Percentiles rank a stretch among this genome's conserved stretches.
These are phyloP conservation scores for Nannoperca australis DNA, from an alignment of 2,797 vertebrate species.

Conservation along the genomic window DNA sequence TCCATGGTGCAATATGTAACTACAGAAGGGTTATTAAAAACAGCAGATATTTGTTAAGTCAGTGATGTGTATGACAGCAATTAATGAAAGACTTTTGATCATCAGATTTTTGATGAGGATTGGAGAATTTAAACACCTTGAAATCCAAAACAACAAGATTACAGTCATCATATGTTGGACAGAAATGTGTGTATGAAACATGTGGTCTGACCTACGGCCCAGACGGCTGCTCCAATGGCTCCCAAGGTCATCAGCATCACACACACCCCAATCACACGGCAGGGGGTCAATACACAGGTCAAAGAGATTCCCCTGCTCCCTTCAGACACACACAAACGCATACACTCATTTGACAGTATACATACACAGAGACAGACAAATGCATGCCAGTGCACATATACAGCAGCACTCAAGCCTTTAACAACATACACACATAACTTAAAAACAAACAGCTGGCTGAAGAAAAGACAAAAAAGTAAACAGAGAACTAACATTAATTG, in stretches of 20 bases:
- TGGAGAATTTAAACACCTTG: background rate
- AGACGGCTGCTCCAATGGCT: slow-evolving; percentile 88
- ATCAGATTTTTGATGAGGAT: background rate
- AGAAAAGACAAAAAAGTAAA: slow-evolving; percentile 27
- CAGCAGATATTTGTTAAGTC: background rate
- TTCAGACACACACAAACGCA: slow-evolving; percentile 54
- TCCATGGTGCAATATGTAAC: slow-evolving; percentile 85
- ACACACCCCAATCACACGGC: slow-evolving; percentile 81
- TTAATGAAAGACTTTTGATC: background rate
- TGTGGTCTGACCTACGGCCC: slow-evolving; percentile 90
- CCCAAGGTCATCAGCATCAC: slow-evolving; percentile 86
- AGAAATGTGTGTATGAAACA: slow-evolving; percentile 24
- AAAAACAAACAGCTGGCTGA: background rate
- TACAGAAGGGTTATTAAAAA: slow-evolving; percentile 52
- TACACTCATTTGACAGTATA: slow-evolving; percentile 14
- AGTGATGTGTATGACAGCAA: background rate
- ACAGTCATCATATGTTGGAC: background rate
- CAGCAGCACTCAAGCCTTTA: slow-evolving; percentile 4
- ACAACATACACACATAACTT: slow-evolving; percentile 2
- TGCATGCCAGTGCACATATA: background rate
- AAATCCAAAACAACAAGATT: slow-evolving; percentile 13
- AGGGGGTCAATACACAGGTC: slow-evolving; percentile 86
- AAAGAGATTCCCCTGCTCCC: slow-evolving; percentile 80
- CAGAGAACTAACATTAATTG: background rate
- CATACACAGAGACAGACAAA: slow-evolving; percentile 18